Base-by-base conservation (phyloP, 2,888 invertebrate species). In the Esperia sulphurella region DNA sequence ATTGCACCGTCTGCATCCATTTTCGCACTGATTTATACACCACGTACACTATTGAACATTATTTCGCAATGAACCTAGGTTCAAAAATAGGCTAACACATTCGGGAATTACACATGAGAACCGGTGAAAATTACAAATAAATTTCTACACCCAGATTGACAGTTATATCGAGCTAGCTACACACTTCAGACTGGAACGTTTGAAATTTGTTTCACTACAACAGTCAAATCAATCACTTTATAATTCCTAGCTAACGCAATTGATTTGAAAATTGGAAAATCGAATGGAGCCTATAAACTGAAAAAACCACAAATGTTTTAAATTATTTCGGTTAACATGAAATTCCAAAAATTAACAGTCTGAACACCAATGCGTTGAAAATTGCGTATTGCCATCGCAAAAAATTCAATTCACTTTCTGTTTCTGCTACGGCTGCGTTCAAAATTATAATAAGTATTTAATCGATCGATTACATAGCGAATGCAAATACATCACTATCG, bases 151-250 rank as follows among this genome's bases (percentile, higher is more conserved):
- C 83, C 83, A 85, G 80, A 89, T 81, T 89, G 90, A 89, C 89
- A 90, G 89, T 87, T 89, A 87, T 81, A 83, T 81, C 82, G 83
- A 84, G 84, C 85, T 87, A 88, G 83, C 83, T 83, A 76, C 87
- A 83, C 83, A 89, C 89, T 89, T 90, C 89, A 86, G 82, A 88
- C 86, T 86, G 83, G 84, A 88, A 87, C 87, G 84, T 88, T 90
- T 89, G 77, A 88, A 90, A 89, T 89, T 87, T 86, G 85, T 87
- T 87, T 87, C 80, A 82, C 80, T 79, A 74, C 77, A 79, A 79
- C 71, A 85, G 87, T 87, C 87, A 88, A 85, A 83, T 82, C 75
- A 83, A 83, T 70, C 71, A 80, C 85, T 79, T 72, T 75, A 68
- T 52, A 60, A 46, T 43, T n/a, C 51, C 33, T 56, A 64, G 56